Evolutionary conservation across 2,797 vertebrate species (phyloP), one percentile per base, ranked within the genome.

Genomic region (Hozukius guyotensis): DNA sequence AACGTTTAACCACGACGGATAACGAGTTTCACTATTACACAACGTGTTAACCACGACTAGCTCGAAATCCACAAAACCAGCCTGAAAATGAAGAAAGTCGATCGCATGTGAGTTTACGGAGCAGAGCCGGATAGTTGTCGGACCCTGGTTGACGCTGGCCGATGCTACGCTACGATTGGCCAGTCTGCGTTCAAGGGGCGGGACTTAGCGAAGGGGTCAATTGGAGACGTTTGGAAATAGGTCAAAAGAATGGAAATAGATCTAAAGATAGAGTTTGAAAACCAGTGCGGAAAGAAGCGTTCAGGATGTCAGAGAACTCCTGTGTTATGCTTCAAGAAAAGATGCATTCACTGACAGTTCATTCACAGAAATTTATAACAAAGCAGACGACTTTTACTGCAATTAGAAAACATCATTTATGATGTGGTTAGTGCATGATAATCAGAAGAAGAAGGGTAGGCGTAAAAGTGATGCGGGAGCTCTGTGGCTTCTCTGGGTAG

Each of bases 361-460:
- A 24, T 16, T 49, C 29, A n/a, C 6, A 67, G 62, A 57, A 14
- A 61, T 57, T 22, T 6, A 16, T 20, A 53, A 59, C n/a, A 56
- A 59, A 38, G 32, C 49, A 24, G 10, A 71, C 1, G 2, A 63
- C 29, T 22, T 32, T 52, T 34, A 11, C n/a, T 22, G 32, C 27
- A 49, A 14, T 65, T 25, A 8, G 24, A 60, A 53, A 49, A 64
- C 32, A 29, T 63, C 0, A 68, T 5, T 49, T 25, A 16, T 49
- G 59, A 56, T 72, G 66, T 65, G 56, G 64, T 77, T n/a, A 64
- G 24, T 75, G 69, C 32, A 42, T 38, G 70, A 83, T 65, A 66
- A 46, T 90, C 72, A 68, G 25, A 5, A 20, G 64, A 46, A 46
- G 22, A 52, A 31, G 52, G 25, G 16, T 72, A 25, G 67, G 10